Evolutionary conservation across 2,113 vertebrate genomes (phyloP).

Genomic region (Apaloderma vittatum): DNA sequence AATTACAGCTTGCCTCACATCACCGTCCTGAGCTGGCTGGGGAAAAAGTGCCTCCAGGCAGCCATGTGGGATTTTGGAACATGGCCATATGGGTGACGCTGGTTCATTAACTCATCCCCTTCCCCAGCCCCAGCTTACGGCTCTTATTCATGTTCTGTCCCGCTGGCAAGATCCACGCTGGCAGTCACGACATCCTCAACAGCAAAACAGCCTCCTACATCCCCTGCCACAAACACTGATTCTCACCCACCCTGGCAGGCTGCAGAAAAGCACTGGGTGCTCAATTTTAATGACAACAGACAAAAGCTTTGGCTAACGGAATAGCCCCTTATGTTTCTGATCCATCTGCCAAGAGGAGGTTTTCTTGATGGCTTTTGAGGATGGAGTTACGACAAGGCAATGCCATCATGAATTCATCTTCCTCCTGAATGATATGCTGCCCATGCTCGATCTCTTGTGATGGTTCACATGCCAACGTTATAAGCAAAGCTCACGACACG

Average conservation of each 20-base stretch:
- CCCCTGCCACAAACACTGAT: neutral
- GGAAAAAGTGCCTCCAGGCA: neutral
- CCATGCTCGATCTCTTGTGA: rapidly evolving
- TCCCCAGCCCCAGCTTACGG: neutral
- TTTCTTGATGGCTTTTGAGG: neutral
- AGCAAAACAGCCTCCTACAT: neutral
- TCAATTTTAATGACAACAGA: neutral
- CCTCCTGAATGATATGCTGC: neutral
- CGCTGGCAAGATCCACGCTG: neutral
- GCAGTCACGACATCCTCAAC: rapidly evolving
- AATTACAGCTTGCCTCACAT: neutral
- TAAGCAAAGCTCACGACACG: neutral
- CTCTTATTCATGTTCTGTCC: neutral
- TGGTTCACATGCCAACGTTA: neutral
- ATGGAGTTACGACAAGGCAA: neutral
- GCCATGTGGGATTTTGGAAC: neutral
- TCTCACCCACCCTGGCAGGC: neutral
- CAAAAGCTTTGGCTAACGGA: neutral
- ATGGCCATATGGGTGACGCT: neutral
- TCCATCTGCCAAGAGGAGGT: neutral
- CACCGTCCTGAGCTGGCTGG: rapidly evolving
- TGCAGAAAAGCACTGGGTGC: neutral
- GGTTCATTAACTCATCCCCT: neutral
- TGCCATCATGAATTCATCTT: rapidly evolving
- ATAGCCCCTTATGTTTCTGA: neutral